Evolutionary conservation across 2,797 vertebrate genomes (phyloP), one percentile per base, ranked within the genome.

Genomic region (Mallotus villosus): DNA sequence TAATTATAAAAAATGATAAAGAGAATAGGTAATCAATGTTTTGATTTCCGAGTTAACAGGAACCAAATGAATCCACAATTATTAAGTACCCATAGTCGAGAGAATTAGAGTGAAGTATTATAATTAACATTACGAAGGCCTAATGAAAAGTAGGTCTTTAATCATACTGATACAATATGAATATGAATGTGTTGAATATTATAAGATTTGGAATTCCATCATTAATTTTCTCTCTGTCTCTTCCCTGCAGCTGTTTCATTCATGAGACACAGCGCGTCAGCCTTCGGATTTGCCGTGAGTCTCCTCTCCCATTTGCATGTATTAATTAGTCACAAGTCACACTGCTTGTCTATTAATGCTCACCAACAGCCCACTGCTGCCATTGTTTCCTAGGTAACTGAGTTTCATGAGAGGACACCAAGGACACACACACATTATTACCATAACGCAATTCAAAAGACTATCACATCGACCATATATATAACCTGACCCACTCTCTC

Each of bases 221-320:
- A 73, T 24, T 67, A 4, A 75, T 41, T 78, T 49, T 79, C 58
- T 88, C 89, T 91, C 85, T 93, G 85, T 91, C 79, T 73, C 19
- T 68, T 72, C 71, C 81, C 90, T 84, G 82, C 91, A 99, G 97
- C 96, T 85, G 97, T 98, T 89, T 98, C 97, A 70, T 94, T 97
- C 88, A 97, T 97, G 97, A 94, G 96, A 87, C 96, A 97, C 94
- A 99, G 97, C 68, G 96, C 97, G 17, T 99, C 97, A 81, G 96
- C 97, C 60, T 99, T 99, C 89, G 97, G 97, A 93, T 99, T 99
- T 92, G 97, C 96, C 69, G 97, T 99, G 94, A 99, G 97, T 98
- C 93, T n/a, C 73, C 72, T 34, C 76, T 82, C 63, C 68, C 72
- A 71, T 85, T 88, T 84, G 69, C 78, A 80, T 79, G 67, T 61